phyloP scores from a whole-genome alignment of 1,140 invertebrate genomes.

The Bombus haemorrhoidalis region DNA sequence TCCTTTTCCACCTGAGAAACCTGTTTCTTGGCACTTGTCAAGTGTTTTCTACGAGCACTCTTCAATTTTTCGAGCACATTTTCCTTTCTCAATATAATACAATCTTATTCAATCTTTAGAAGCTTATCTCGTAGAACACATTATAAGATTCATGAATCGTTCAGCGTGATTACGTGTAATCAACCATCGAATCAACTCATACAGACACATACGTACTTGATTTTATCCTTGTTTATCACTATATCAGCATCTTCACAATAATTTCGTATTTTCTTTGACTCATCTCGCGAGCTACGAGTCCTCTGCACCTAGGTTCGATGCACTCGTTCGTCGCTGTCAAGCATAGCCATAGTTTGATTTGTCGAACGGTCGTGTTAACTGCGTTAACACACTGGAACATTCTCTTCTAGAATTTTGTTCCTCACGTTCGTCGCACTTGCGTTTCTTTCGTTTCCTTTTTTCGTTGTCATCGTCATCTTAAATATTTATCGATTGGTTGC shows the following conservation, averaged over 20 bases:
- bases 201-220: not conserved
- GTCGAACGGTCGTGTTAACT: not conserved
- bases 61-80: no score
- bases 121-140: not conserved
- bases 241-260: not conserved
- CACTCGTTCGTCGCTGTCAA: not conserved
- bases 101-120: not conserved
- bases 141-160: not conserved
- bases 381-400: not conserved
- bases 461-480: constrained; percentile 1
- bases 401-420: not conserved
- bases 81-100: no score
- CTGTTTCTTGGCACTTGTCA: no score
- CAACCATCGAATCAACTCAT: not conserved
- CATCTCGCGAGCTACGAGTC: not conserved
- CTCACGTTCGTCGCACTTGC: not conserved
- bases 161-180: constrained; percentile 23
- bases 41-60: no score
- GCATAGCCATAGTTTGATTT: constrained; percentile 10
- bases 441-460: not conserved
- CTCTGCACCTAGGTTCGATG: not conserved
- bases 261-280: not conserved
- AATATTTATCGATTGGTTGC: constrained; percentile 10
- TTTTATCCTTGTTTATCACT: constrained; percentile 1
- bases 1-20: no score